phyloP scores from a whole-genome alignment of 2,888 invertebrate genomes.

The Drosophila suboccidentalis region DNA sequence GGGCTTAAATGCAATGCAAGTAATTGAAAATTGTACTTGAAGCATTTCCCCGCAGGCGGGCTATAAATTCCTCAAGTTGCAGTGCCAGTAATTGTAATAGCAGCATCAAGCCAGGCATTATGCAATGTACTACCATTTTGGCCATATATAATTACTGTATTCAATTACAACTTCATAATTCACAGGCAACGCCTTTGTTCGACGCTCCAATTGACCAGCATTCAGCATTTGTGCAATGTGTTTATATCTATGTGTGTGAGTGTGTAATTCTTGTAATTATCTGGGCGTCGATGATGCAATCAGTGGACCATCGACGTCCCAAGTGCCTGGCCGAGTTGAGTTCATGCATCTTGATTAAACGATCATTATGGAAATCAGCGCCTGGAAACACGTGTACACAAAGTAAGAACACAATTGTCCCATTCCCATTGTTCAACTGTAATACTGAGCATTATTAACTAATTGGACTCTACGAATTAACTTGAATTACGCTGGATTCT shows the following conservation, averaged over 20 bases:
- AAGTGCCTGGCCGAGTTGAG: slow-evolving; percentile 18
- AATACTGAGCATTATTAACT: not conserved
- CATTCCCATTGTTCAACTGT: slow-evolving; percentile 10
- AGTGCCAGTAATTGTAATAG: not conserved
- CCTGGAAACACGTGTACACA: slow-evolving; percentile 21
- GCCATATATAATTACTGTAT: slow-evolving; percentile 61
- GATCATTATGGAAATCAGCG: slow-evolving; percentile 40
- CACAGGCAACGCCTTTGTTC: slow-evolving; percentile 26
- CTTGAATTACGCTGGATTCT: not conserved
- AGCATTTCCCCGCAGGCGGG: slow-evolving; percentile 16
- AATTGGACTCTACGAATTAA: slow-evolving; percentile 1
- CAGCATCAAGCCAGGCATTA: slow-evolving; percentile 26
- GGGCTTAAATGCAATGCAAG: slow-evolving; percentile 31
- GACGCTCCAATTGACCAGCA: slow-evolving; percentile 1
- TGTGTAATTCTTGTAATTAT: slow-evolving; percentile 56
- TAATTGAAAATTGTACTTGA: slow-evolving; percentile 47
- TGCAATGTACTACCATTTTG: slow-evolving; percentile 20
- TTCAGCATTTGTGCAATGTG: not conserved
- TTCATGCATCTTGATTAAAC: slow-evolving; percentile 49
- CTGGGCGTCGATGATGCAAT: slow-evolving; percentile 37
- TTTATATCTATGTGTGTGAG: slow-evolving; percentile 11
- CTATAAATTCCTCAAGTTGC: slow-evolving; percentile 29
- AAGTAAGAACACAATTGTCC: slow-evolving; percentile 9
- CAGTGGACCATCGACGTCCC: slow-evolving; percentile 24
- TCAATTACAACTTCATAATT: slow-evolving; percentile 74